Evolutionary conservation across 2,113 vertebrate genomes (phyloP), one percentile per base, ranked within the genome.

Genomic region (Nansenia antarctica): DNA sequence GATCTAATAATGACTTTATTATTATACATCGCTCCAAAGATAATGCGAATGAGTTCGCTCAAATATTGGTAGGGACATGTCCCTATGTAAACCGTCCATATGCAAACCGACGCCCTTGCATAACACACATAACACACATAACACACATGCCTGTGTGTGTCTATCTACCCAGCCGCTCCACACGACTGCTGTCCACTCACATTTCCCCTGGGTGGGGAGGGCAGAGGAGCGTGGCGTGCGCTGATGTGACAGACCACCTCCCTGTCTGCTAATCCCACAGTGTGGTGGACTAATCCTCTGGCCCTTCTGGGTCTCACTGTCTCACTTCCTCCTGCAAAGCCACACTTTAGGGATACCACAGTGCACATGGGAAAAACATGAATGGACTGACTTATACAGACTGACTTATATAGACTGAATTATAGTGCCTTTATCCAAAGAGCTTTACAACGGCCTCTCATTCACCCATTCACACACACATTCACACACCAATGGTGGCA

Each of bases 221-320:
- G 12, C 4, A 34, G 58, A 62, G n/a, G 54, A 54, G 74, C 52
- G 20, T 74, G 1, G 45, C 58, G n/a, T 70, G 52, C n/a, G 1
- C 49, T 35, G 47, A 1, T 9, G n/a, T 73, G 77, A 74, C 80
- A 79, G 59, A 27, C 69, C 42, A 61, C 32, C 27, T 15, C 61
- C 45, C 37, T 78, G 24, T 9, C 18, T 39, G 2, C 22, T 32
- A 87, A 88, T 84, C 85, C 77, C 62, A 59, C 29, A 70, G 54
- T 39, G 66, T 72, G 62, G 73, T 18, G 52, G 8, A 0, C 49
- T 83, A 83, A 84, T 87, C 82, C 72, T 58, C 71, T 29, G 78
- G 58, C 78, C 55, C 67, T 57, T 45, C 20, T 39, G 60, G 45
- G 70, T 15, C 69, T 73, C 47, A 72, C 78, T 47, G 69, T 59